These are phyloP conservation scores for Phragmatobia fuliginosa DNA, from an alignment of 2,888 invertebrate genomes.

Conservation along the genomic window DNA sequence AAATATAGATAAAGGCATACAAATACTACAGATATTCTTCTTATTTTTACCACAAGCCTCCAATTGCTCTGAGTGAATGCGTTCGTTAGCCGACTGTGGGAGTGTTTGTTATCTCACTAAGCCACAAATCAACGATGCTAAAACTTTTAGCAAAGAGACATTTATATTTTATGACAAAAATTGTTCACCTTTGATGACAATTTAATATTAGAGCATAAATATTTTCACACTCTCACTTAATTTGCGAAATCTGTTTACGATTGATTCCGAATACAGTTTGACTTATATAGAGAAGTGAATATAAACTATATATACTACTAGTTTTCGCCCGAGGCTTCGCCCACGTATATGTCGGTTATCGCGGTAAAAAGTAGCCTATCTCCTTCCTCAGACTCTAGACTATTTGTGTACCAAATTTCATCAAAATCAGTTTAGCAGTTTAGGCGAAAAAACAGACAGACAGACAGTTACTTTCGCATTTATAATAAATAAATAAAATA, in stretches of 20 bases:
- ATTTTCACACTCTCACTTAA: background rate
- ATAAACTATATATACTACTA: no score
- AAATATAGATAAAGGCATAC: background rate
- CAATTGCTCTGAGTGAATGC: conserved; percentile 8
- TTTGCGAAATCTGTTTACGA: no score
- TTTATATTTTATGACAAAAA: background rate
- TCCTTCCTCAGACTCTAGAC: no score
- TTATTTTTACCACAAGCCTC: background rate
- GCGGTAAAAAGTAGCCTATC: no score
- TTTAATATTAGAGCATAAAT: background rate
- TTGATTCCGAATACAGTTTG: background rate
- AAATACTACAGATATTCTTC: background rate
- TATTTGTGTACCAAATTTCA: no score
- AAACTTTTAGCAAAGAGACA: background rate
- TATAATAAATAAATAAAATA: no score
- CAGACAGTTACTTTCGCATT: no score
- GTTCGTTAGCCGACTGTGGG: conserved; percentile 10
- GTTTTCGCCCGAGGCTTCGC: no score
- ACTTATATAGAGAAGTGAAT: no score
- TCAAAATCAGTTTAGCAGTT: no score
- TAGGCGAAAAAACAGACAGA: no score
- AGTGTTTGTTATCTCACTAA: background rate
- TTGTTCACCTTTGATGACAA: background rate
- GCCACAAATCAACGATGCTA: background rate
- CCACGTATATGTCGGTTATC: no score